Conservation (phyloP, 2,797 vertebrate species). For the Geranospiza caerulescens region DNA sequence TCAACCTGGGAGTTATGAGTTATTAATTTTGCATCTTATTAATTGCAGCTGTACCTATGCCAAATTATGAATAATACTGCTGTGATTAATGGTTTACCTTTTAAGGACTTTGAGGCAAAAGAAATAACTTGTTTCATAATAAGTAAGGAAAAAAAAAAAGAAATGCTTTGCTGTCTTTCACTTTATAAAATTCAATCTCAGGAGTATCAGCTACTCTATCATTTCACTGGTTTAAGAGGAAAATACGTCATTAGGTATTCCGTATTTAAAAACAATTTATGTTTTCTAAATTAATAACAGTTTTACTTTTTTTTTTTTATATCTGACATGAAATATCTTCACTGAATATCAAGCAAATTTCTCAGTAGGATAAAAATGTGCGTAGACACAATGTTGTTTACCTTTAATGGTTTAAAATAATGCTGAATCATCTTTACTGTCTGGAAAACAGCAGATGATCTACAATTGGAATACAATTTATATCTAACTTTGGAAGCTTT, state of each 20-base stretch:
- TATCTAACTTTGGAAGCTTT: not conserved
- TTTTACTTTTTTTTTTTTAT: not conserved
- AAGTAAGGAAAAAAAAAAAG: not conserved
- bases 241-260: not conserved
- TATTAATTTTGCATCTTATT: not conserved
- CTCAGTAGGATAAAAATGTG: not conserved
- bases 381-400: not conserved
- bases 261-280: not conserved
- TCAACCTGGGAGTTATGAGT: not conserved
- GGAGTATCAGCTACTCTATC: not conserved
- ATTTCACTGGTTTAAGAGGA: not conserved
- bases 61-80: not conserved
- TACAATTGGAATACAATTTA: not conserved
- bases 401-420: not conserved
- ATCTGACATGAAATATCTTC: not conserved
- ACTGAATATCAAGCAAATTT: not conserved
- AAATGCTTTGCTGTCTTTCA: not conserved
- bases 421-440: not conserved
- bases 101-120: not conserved
- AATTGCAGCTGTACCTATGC: not conserved
- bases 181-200: not conserved
- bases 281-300: not conserved
- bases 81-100: not conserved
- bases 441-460: not conserved
- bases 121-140: not conserved